Evolutionary conservation across 2,888 invertebrate species (phyloP).

Genomic region (Monoplex corrugatus): DNA sequence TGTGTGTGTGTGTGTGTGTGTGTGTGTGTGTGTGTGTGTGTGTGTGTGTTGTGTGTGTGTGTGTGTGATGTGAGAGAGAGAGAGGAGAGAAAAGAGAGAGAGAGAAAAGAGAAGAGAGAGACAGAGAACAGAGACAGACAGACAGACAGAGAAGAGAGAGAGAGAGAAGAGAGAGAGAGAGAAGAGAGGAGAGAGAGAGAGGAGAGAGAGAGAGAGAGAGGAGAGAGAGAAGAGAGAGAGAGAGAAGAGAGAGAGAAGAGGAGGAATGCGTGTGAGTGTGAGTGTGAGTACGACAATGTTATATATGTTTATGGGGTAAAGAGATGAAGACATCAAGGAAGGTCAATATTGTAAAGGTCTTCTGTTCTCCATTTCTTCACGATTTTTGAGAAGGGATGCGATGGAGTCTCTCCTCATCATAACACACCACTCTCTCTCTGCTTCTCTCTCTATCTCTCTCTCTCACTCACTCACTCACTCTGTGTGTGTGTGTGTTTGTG

Average conservation of each 20-base stretch:
- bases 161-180: too few species aligned
- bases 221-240: neutral
- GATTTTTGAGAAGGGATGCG: too few species aligned
- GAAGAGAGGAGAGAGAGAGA: neutral
- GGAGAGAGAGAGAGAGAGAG: slow-evolving; percentile 6
- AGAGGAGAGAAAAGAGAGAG: neutral
- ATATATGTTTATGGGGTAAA: too few species aligned
- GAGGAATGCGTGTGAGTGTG: neutral
- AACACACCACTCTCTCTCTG: too few species aligned
- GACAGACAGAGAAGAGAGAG: neutral
- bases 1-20: neutral
- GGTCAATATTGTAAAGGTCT: too few species aligned
- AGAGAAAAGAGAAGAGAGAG: neutral
- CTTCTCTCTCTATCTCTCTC: too few species aligned
- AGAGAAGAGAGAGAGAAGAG: neutral
- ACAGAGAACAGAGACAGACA: neutral
- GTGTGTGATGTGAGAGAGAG: neutral
- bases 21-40: neutral
- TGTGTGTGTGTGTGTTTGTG: too few species aligned
- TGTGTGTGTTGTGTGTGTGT: neutral
- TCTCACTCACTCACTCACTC: too few species aligned
- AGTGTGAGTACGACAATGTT: too few species aligned
- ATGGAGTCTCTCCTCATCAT: too few species aligned
- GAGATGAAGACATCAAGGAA: too few species aligned
- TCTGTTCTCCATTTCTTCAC: too few species aligned